Conservation (phyloP, 1,140 invertebrate genomes). For the Lepidurus arcticus region DNA sequence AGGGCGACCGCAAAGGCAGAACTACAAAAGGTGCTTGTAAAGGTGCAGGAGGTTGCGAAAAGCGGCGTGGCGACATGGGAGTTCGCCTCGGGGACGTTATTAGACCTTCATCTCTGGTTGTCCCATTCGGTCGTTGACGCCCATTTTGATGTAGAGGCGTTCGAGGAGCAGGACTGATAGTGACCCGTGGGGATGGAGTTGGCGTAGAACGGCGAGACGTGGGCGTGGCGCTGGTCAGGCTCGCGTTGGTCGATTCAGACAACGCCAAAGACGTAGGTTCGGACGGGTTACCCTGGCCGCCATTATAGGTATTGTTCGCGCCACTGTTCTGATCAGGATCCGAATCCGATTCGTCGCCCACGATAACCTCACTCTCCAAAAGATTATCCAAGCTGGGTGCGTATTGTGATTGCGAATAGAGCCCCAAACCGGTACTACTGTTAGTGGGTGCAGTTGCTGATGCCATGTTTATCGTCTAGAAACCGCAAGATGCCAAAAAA, state of each 20-base stretch:
- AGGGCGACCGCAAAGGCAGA: not conserved
- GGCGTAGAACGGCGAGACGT: slow-evolving; percentile 22
- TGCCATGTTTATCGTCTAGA: not conserved
- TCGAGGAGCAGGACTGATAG: slow-evolving; percentile 16
- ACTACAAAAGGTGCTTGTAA: not conserved
- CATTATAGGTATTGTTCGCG: not conserved
- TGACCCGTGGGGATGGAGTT: slow-evolving; percentile 16
- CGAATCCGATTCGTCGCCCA: slow-evolving; percentile 30
- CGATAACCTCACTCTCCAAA: slow-evolving; percentile 31
- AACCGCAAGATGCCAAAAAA: not conserved
- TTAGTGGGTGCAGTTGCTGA: not conserved
- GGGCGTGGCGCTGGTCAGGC: slow-evolving; percentile 23
- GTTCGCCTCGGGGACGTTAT: not conserved
- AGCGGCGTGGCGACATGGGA: slow-evolving; percentile 14
- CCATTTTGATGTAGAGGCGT: slow-evolving; percentile 14
- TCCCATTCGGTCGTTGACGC: not conserved
- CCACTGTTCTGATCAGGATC: not conserved
- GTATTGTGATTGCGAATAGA: slow-evolving; percentile 1
- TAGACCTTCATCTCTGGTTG: not conserved
- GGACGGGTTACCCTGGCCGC: not conserved
- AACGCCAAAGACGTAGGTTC: not conserved
- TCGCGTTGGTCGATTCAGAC: slow-evolving; percentile 23
- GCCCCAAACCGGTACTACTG: not conserved
- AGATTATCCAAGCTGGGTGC: slow-evolving; percentile 31
- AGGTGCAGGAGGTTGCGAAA: not conserved